Evolutionary conservation across 2,113 vertebrate genomes (phyloP), one percentile per base, ranked within the genome.

Genomic region (Muscicapa adusta): DNA sequence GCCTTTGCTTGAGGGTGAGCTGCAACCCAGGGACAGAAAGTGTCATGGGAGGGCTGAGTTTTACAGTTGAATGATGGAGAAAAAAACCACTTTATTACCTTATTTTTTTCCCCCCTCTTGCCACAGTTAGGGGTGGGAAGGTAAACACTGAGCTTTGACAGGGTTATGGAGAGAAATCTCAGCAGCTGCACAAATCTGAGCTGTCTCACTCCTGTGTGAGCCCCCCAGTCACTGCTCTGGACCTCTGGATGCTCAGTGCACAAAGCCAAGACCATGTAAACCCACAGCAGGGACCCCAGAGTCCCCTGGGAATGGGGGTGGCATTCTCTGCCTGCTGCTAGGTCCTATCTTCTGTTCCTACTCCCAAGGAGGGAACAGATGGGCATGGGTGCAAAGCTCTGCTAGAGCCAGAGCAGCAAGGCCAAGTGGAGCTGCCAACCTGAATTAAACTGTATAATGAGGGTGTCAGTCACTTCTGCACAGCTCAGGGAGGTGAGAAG

Each of bases 401-500:
- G 94, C 70, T n/a, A 79, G 3, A 87, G 67, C 74, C 89, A 80
- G 62, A 85, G 80, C 87, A 0, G 0, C 15, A 18, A 62, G 4
- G 15, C 72, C 75, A 88, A 67, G 53, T 70, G 86, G 82, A 92
- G 72, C 67, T 90, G 91, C 81, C 82, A 94, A 18, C 43, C 67
- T 53, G 85, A 95, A 97, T 96, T 88, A 93, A 95, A 93, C 63
- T 68, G 85, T 67, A 25, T 93, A 91, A 93, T 90, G 85, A 96
- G 82, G 43, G 57, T 90, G 88, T 93, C 93, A 93, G 79, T 82
- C 66, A 71, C 71, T 90, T 50, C 50, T 72, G 36, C 73, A 68
- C 79, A n/a, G 78, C 70, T 76, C 43, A 31, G 67, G 65, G 70
- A 71, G 45, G 53, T 82, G 76, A 84, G 79, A 86, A 54, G 58